Base-by-base conservation (phyloP, 2,113 vertebrate genomes). In the Tyrannus savana region DNA sequence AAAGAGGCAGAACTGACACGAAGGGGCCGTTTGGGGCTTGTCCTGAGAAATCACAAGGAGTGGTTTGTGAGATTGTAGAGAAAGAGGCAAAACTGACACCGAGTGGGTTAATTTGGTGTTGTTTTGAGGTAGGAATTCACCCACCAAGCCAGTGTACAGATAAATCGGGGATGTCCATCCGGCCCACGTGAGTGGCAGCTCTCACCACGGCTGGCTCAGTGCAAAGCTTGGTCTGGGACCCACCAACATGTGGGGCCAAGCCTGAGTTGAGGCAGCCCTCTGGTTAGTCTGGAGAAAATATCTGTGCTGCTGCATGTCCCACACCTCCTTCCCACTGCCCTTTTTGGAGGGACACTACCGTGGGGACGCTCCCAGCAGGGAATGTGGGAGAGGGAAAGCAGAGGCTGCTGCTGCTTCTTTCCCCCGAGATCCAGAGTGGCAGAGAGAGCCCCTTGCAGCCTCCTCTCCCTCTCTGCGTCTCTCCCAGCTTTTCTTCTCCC, bases 141-240 rank as follows among this genome's bases (percentile, higher is more conserved):
- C 33, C 41, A 1, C 12, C 49, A 2, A 44, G 28, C 21, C 53
- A 8, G 49, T 0, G 2, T 64, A 7, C 63, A 50, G 72, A 63
- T 64, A n/a, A 25, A 68, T 5, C 12, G 15, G 41, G 49, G 59
- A 22, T 35, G 9, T n/a, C 16, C 1, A 1, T 31, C 52, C 0
- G 0, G 30, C 33, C 17, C 19, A 2, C 0, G 0, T 0, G 0
- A 9, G 19, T 44, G 69, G 8, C 42, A 42, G 13, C 24, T 64
- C 33, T 27, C 50, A 3, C 46, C 28, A 1, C 0, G 0, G 6
- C 59, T 31, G 58, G 22, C 49, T 31, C 24, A 8, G 27, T 23
- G 46, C 58, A 14, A 31, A 46, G 71, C 81, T 62, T 27, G 30
- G n/a, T 42, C 16, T 30, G 47, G 39, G 22, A 56, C 64, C 25